Evolutionary conservation across 2,797 vertebrate genomes (phyloP).

Genomic region (Chelon labrosus): DNA sequence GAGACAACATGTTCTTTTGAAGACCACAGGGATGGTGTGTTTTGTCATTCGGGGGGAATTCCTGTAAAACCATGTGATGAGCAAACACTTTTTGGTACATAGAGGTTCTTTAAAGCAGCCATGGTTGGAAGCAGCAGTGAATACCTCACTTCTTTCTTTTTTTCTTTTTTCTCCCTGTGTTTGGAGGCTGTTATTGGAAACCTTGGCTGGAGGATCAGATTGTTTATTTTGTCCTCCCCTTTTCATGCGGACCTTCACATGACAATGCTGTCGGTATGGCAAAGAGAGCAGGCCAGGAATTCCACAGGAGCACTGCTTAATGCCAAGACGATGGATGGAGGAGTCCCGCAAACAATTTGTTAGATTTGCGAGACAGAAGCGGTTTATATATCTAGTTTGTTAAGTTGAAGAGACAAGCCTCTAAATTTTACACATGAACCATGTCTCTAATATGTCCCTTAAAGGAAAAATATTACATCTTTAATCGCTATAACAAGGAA

Average conservation of each 20-base stretch:
- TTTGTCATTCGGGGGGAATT: conserved; percentile 54
- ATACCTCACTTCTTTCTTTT: conserved; percentile 54
- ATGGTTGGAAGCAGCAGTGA: conserved; percentile 52
- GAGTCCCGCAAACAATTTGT: conserved; percentile 22
- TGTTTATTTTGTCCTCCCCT: conserved; percentile 76
- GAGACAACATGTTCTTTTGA: conserved; percentile 38
- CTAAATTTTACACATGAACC: too few relatives aligned
- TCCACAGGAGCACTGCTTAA: conserved; percentile 44
- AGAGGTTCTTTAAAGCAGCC: conserved; percentile 55
- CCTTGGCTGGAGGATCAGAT: conserved; percentile 62
- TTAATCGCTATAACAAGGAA: not conserved
- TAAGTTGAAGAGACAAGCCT: too few relatives aligned
- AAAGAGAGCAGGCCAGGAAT: conserved; percentile 60
- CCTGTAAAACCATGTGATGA: conserved; percentile 64
- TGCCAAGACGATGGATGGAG: conserved; percentile 51
- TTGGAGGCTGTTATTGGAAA: conserved; percentile 73
- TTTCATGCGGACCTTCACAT: conserved; percentile 68
- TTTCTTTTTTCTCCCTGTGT: conserved; percentile 9
- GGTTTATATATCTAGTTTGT: not conserved
- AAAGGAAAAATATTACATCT: too few relatives aligned
- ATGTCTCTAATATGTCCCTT: too few relatives aligned
- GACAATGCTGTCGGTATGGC: conserved; percentile 62
- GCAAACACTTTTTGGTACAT: conserved; percentile 55
- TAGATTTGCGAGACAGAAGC: conserved; percentile 14
- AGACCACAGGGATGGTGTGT: conserved; percentile 25